These are phyloP conservation scores for Macrotus californicus DNA, from an alignment of 2,113 vertebrate genomes.

Conservation along the genomic window DNA sequence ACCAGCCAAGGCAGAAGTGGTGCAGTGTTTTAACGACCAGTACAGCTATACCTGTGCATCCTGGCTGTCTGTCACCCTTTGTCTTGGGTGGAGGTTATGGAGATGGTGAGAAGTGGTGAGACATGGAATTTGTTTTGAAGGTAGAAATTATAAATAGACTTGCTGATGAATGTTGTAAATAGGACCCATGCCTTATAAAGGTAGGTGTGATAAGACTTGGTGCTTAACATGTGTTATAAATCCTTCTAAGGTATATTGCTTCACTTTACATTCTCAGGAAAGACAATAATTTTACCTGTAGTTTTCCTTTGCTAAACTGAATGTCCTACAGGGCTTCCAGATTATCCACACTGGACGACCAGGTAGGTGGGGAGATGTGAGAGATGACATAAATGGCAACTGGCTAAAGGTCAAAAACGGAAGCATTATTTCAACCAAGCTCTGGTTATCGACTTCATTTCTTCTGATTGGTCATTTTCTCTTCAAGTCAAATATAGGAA, in stretches of 20 bases:
- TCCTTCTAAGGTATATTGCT: background rate
- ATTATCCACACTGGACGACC: background rate
- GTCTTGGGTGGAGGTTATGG: background rate
- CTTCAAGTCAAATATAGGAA: background rate
- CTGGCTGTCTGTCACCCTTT: background rate
- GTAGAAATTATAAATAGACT: background rate
- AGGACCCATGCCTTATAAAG: background rate
- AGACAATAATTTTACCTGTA: background rate
- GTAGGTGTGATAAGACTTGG: background rate
- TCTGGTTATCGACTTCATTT: background rate
- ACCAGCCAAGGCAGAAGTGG: background rate
- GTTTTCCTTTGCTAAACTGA: background rate
- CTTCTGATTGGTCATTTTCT: background rate
- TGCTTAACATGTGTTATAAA: background rate
- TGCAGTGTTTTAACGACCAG: background rate
- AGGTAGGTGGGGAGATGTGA: background rate
- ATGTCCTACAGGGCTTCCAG: background rate
- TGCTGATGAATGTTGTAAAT: background rate
- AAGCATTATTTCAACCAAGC: background rate
- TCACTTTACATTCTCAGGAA: background rate
- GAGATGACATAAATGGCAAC: background rate
- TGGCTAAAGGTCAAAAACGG: background rate
- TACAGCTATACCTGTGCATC: background rate
- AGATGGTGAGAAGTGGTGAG: background rate
- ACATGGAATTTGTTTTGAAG: background rate